phyloP scores from a whole-genome alignment of 2,113 vertebrate genomes.

The Caracal caracal region DNA sequence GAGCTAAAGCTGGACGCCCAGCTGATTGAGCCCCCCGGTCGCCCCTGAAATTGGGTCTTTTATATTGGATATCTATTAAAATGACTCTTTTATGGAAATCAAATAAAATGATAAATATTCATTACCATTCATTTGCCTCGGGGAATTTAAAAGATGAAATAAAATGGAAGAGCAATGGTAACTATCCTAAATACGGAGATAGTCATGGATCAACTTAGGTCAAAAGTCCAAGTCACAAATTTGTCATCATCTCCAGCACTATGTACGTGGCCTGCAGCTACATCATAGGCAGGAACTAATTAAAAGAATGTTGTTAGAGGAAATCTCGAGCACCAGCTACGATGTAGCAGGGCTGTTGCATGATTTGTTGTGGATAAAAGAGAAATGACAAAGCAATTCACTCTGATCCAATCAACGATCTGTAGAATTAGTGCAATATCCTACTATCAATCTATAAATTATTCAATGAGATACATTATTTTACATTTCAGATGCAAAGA shows the following conservation, averaged over 20 bases:
- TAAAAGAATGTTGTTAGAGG: not conserved
- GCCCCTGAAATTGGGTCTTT: not conserved
- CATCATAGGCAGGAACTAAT: not conserved
- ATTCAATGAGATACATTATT: not conserved
- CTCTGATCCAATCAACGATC: slow-evolving; percentile 15
- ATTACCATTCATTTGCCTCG: not conserved
- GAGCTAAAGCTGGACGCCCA: too few relatives aligned
- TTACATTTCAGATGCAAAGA: not conserved
- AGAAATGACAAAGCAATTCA: not conserved
- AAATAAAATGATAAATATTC: not conserved
- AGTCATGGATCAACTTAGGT: not conserved
- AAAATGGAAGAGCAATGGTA: not conserved
- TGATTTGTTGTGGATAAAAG: not conserved
- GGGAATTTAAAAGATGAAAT: not conserved
- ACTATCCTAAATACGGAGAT: not conserved
- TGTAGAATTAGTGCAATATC: not conserved
- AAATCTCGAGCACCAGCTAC: not conserved
- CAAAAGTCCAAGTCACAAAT: not conserved
- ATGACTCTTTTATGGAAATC: not conserved
- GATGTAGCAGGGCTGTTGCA: not conserved
- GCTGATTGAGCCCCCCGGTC: too few relatives aligned
- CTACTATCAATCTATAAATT: not conserved
- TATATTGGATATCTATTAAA: not conserved
- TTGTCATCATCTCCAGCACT: not conserved
- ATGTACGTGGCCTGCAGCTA: not conserved